phyloP scores from a whole-genome alignment of 2,888 invertebrate species.

The Fragum fragum region DNA sequence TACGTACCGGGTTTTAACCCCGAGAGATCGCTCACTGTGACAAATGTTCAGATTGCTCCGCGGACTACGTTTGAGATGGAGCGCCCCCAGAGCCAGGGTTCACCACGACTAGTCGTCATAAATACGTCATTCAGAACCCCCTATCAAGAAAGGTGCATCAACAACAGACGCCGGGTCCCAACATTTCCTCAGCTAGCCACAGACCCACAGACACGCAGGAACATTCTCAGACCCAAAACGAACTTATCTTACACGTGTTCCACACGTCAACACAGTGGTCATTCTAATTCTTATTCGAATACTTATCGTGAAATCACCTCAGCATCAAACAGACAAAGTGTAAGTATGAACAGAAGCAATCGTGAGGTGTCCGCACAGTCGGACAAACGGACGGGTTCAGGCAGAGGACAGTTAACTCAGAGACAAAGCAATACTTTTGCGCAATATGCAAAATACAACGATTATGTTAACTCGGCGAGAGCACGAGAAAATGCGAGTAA shows the following conservation, averaged over 20 bases:
- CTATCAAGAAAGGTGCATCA: conserved; percentile 39
- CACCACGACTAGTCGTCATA: conserved; percentile 56
- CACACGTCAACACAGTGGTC: conserved; percentile 33
- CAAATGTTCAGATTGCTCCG: conserved; percentile 58
- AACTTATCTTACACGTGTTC: conserved; percentile 38
- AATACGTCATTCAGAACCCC: conserved; percentile 60
- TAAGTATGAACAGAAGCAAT: conserved; percentile 15
- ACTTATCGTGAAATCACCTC: conserved; percentile 36
- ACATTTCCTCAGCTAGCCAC: conserved; percentile 61
- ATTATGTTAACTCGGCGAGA: conserved; percentile 58
- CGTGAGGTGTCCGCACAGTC: conserved; percentile 33
- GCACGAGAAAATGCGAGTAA: conserved; percentile 52
- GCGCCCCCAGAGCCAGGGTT: conserved; percentile 54
- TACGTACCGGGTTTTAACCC: conserved; percentile 28
- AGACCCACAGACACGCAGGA: conserved; percentile 36
- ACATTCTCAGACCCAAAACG: conserved; percentile 38
- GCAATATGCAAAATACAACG: conserved; percentile 66
- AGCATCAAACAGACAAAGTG: conserved; percentile 41
- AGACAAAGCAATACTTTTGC: conserved; percentile 56
- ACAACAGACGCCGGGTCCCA: conserved; percentile 46
- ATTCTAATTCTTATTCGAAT: conserved; percentile 7
- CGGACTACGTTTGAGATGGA: conserved; percentile 66
- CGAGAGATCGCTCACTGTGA: conserved; percentile 60
- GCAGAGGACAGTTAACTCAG: conserved; percentile 13
- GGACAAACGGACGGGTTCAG: conserved; percentile 43